Base-by-base conservation (phyloP, 2,888 invertebrate genomes). In the Rotaria socialis region DNA sequence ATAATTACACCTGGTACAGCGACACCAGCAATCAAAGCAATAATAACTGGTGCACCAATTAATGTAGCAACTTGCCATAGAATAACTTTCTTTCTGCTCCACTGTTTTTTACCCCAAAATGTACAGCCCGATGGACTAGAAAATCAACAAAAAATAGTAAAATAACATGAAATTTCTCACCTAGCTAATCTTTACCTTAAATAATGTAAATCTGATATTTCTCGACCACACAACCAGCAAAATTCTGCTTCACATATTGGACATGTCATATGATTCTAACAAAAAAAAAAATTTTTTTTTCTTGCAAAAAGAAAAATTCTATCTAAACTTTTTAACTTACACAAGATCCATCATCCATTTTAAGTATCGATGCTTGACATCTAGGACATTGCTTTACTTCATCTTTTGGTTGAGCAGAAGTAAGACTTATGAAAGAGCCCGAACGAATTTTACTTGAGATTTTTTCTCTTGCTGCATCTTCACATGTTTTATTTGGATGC, bases 181-280 rank as follows among this genome's bases (percentile, higher is more conserved):
- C 0, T 19, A 19, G 35, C 35, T 10, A 35, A 8, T 11, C 1
- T 47, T 43, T 80, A 80, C 80, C 80, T 80, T 16, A 87, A 84
- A 85, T 87, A 98, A 92, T 98, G 97, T 89, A 98, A 93, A 92
- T 97, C 97, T 88, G 96, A 96, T 88, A 97, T 96, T 92, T 97
- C 96, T 92, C 97, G 96, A 95, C 97, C 96, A 90, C 98, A 98
- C 88, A 98, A 94, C 97, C 98, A 98, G 92, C 98, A 98, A 93
- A 98, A 98, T 93, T 97, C 97, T 0, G 96, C 96, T 87, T 96
- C 96, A 92, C 97, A 98, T 85, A 97, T 95, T 88, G 96, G 95
- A 92, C 97, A 97, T 89, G 96, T 95, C 96, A 98, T 97, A 92
- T 97, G 98, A 52, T 87, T 87, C 80, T 80, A 35, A 35, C 2